Evolutionary conservation across 2,113 vertebrate species (phyloP), one percentile per base, ranked within the genome.

Genomic region (Lonchura striata): DNA sequence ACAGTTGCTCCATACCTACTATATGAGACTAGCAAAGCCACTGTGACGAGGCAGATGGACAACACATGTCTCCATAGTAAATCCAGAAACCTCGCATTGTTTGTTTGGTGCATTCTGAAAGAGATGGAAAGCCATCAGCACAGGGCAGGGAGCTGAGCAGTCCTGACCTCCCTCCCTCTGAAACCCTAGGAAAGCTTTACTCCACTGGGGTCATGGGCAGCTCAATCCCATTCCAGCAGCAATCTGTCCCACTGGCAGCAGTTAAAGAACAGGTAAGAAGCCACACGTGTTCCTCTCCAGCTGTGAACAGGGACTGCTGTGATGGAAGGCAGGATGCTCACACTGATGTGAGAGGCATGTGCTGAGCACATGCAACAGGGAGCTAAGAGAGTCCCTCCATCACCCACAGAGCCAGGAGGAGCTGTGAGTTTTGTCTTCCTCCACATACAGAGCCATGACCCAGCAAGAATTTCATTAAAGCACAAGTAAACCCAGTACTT

Each of bases 21-120:
- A 97, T 99, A 99, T 69, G 99, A 99, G 92, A 99, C 99, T 37
- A 98, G 98, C 90, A 99, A 98, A 95, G 99, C 99, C 64, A 97
- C 96, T 56, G 98, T 98, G 97, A 99, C 97, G 91, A 99, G 98
- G 94, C 98, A 97, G 94, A 99, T 96, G 87, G 99, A 99, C 90
- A 99, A 98, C 95, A 99, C 92, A 13, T 99, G 99, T 97, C 99
- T 98, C 99, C 99, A 99, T 70, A 99, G 98, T 97, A 99, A 96
- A 97, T 99, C 99, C 98, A 99, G 98, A 98, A 99, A 99, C 87
- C 99, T 98, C 74, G 99, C 99, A 35, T 99, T 99, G 98, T 99
- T 99, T 77, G 99, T 99, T 97, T 99, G 99, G 98, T 99, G 99
- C 99, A 99, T 99, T 98, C 99, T 99, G 96, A 82, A 92, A 94